Evolutionary conservation across 2,888 invertebrate genomes (phyloP).

Genomic region (Heliconius charithonia): DNA sequence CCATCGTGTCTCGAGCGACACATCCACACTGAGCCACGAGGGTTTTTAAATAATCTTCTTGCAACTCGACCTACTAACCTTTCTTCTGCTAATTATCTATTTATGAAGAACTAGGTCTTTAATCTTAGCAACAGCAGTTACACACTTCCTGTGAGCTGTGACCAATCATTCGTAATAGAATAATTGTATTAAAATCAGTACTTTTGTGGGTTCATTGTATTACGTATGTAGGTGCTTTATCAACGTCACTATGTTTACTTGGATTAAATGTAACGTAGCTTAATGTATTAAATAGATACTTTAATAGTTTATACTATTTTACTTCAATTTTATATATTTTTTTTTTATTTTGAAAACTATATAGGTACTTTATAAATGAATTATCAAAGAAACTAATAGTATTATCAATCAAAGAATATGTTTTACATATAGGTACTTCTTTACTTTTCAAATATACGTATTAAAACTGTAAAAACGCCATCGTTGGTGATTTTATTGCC

Average conservation of each 20-base stretch:
- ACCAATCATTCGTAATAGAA: slow-evolving; percentile 12
- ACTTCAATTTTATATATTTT: too few relatives aligned
- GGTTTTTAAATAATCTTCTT: background rate
- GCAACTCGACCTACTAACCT: background rate
- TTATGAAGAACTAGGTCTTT: slow-evolving; percentile 21
- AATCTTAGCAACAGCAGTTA: background rate
- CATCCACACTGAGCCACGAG: background rate
- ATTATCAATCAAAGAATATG: too few relatives aligned
- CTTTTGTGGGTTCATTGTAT: slow-evolving; percentile 14
- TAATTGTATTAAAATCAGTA: background rate
- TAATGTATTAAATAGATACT: background rate
- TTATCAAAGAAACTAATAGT: too few relatives aligned
- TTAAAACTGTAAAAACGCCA: too few relatives aligned
- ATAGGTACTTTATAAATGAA: too few relatives aligned
- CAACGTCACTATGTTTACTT: background rate
- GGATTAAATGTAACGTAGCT: background rate
- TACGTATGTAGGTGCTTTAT: background rate
- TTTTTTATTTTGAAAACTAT: too few relatives aligned
- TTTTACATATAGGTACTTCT: too few relatives aligned
- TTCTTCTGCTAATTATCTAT: background rate
- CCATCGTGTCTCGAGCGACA: background rate
- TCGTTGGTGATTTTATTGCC: too few relatives aligned
- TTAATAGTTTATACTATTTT: background rate
- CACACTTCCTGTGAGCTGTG: slow-evolving; percentile 1
- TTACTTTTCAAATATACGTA: too few relatives aligned